These are phyloP conservation scores for Tenthredo mesomela DNA, from an alignment of 2,888 invertebrate species.

Conservation along the genomic window DNA sequence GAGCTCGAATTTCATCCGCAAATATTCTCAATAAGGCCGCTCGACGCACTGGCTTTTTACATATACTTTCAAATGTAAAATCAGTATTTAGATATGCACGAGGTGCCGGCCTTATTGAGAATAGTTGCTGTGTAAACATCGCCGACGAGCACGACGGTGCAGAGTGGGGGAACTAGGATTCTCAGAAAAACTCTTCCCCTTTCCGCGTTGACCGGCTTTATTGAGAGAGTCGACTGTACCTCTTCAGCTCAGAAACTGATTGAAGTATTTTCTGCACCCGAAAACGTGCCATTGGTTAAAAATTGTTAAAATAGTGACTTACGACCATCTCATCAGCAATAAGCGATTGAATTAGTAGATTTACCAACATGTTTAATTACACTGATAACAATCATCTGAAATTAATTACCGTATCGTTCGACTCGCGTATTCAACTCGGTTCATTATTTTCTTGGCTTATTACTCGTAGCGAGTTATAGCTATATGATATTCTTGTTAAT, in stretches of 20 bases:
- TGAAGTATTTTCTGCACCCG: not conserved
- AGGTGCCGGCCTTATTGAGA: too few relatives aligned
- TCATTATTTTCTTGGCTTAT: not conserved
- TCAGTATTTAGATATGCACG: too few relatives aligned
- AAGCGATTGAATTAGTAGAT: not conserved
- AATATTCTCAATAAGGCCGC: too few relatives aligned
- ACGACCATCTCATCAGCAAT: not conserved
- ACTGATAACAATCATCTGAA: not conserved
- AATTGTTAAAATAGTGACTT: not conserved
- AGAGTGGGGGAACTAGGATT: too few relatives aligned
- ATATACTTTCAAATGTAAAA: too few relatives aligned
- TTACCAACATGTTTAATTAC: not conserved
- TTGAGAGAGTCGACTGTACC: too few relatives aligned
- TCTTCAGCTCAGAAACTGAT: not conserved
- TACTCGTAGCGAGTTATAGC: not conserved
- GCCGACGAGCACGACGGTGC: too few relatives aligned
- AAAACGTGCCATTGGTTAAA: not conserved
- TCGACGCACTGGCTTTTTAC: too few relatives aligned
- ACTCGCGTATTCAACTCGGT: not conserved
- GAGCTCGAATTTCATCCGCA: too few relatives aligned
- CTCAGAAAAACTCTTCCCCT: too few relatives aligned
- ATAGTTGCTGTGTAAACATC: too few relatives aligned
- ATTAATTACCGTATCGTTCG: slow-evolving; percentile 15
- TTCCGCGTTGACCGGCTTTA: too few relatives aligned
- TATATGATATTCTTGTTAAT: not conserved